These are phyloP conservation scores for Trichoplusia ni DNA, from an alignment of 1,140 invertebrate genomes.

Conservation along the genomic window DNA sequence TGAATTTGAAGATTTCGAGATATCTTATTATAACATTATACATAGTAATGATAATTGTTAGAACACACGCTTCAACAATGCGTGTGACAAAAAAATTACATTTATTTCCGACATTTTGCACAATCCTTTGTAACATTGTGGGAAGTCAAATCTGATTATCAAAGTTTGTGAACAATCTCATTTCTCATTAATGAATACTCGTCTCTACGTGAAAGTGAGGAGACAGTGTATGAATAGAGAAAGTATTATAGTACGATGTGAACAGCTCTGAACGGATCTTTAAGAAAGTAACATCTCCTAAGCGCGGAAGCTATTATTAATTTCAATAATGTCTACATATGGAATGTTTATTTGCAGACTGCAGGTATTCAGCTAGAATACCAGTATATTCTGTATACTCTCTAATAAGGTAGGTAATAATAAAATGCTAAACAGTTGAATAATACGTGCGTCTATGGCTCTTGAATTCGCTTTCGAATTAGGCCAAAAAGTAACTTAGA, in stretches of 20 bases:
- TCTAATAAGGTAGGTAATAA: no score
- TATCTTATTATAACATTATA: slow-evolving; percentile 24
- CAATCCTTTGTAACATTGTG: slow-evolving; percentile 25
- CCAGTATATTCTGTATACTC: no score
- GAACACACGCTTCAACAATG: slow-evolving; percentile 22
- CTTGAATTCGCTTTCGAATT: no score
- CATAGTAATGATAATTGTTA: slow-evolving; percentile 23
- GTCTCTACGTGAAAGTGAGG: slow-evolving; percentile 66
- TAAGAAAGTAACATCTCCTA: slow-evolving; percentile 57
- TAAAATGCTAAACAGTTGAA: no score
- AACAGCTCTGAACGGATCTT: slow-evolving; percentile 35
- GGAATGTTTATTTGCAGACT: neutral
- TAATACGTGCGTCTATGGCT: no score
- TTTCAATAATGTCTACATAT: slow-evolving; percentile 20
- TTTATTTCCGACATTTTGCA: slow-evolving; percentile 19
- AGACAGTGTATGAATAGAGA: slow-evolving; percentile 72
- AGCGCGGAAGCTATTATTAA: slow-evolving; percentile 36
- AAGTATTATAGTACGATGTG: slow-evolving; percentile 58
- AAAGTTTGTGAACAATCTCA: slow-evolving; percentile 54
- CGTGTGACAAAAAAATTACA: slow-evolving; percentile 17
- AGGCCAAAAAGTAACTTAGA: no score
- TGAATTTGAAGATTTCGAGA: slow-evolving; percentile 5
- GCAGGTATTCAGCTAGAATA: no score
- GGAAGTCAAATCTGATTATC: slow-evolving; percentile 46
- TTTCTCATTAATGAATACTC: slow-evolving; percentile 56